Evolutionary conservation across 2,888 invertebrate species (phyloP).

Genomic region (Stenoptilia bipunctidactyla): DNA sequence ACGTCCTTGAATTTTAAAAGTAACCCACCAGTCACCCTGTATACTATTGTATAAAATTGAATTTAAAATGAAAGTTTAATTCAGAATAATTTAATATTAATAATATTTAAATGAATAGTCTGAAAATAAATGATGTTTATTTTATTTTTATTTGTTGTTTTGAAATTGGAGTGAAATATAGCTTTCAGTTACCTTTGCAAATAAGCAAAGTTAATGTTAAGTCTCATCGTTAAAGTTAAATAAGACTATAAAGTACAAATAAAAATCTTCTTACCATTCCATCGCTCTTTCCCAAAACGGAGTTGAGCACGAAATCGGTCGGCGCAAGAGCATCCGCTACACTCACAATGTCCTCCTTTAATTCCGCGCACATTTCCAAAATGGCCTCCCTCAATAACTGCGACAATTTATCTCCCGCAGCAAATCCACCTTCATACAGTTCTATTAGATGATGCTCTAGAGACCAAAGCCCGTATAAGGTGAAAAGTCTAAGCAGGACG

Average conservation of each 20-base stretch:
- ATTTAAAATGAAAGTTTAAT: too few species aligned
- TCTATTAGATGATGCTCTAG: slow-evolving; percentile 79
- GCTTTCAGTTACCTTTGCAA: too few species aligned
- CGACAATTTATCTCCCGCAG: slow-evolving; percentile 65
- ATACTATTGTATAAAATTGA: too few species aligned
- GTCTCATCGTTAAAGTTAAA: too few species aligned
- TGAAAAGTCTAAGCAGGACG: slow-evolving; percentile 59
- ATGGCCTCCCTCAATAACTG: slow-evolving; percentile 76
- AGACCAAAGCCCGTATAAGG: slow-evolving; percentile 51
- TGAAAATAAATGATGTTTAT: too few species aligned
- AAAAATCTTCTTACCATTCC: slow-evolving; percentile 74
- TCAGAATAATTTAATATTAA: too few species aligned
- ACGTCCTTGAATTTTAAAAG: too few species aligned
- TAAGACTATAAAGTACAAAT: background rate
- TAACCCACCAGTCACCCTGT: too few species aligned
- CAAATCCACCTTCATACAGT: slow-evolving; percentile 78
- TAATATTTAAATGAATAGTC: too few species aligned
- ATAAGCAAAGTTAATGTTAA: too few species aligned
- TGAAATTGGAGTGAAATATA: too few species aligned
- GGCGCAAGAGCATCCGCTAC: slow-evolving; percentile 90
- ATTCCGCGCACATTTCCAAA: slow-evolving; percentile 74
- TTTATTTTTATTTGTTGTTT: too few species aligned
- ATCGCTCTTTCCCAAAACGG: slow-evolving; percentile 86
- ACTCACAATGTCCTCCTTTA: slow-evolving; percentile 82
- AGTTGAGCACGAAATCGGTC: slow-evolving; percentile 90